A percentile compares a stretch with the other conserved stretches of the same genome.
Conservation (phyloP, 2,797 vertebrate genomes). For the Arrhamphus sclerolepis region DNA sequence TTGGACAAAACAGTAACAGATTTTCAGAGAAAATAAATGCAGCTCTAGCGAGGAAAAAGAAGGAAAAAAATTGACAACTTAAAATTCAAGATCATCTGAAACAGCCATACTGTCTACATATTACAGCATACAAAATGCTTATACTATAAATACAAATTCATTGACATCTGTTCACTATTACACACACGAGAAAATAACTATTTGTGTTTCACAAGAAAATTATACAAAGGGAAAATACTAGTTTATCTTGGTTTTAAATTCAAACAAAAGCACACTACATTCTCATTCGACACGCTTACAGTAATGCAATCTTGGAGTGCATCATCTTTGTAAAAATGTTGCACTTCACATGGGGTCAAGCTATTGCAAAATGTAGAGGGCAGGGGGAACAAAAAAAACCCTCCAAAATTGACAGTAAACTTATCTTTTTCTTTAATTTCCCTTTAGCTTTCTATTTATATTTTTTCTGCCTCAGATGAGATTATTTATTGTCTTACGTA, state of each 20-base stretch:
- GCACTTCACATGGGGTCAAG: constrained; percentile 30
- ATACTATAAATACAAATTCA: constrained; percentile 71
- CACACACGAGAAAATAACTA: constrained; percentile 39
- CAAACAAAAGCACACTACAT: constrained; percentile 30
- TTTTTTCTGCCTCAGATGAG: constrained; percentile 8
- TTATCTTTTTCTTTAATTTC: constrained; percentile 5
- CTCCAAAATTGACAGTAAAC: constrained; percentile 1
- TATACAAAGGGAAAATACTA: constrained; percentile 28
- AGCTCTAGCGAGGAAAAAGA: constrained; percentile 15
- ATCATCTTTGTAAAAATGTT: constrained; percentile 24
- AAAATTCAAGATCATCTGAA: constrained; percentile 27
- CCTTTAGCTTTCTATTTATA: constrained; percentile 3
- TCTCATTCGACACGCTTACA: constrained; percentile 31
- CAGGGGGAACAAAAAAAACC: background rate
- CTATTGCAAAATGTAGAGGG: constrained; percentile 13
- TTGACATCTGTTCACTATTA: constrained; percentile 48
- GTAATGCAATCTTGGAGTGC: constrained; percentile 22
- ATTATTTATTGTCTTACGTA: constrained; percentile 5
- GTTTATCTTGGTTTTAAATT: constrained; percentile 32
- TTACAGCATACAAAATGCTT: constrained; percentile 60
- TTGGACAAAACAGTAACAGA: constrained; percentile 53
- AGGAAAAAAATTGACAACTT: constrained; percentile 15
- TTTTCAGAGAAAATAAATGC: constrained; percentile 24
- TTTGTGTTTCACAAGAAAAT: constrained; percentile 29
- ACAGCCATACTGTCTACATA: constrained; percentile 38